phyloP scores from a whole-genome alignment of 2,113 vertebrate genomes.

The Numenius arquata region DNA sequence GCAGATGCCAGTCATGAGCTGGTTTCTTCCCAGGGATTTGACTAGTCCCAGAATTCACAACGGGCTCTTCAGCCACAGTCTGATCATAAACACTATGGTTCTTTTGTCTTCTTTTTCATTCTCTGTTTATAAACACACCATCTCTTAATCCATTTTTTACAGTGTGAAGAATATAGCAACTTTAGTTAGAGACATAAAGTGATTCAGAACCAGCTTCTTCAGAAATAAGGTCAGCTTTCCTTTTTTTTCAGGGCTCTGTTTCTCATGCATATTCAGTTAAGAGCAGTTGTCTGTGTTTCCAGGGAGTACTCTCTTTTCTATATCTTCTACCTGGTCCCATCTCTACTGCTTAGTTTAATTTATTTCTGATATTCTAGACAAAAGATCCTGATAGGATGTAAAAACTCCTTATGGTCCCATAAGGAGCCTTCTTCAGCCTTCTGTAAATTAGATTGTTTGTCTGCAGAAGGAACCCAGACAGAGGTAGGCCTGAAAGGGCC shows the following conservation, averaged over 20 bases:
- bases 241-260: not conserved
- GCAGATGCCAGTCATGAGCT: not conserved
- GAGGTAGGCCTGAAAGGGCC: not conserved
- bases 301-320: not conserved
- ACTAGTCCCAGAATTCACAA: not conserved
- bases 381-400: not conserved
- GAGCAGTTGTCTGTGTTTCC: not conserved
- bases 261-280: not conserved
- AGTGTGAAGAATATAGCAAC: not conserved
- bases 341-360: not conserved
- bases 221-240: not conserved
- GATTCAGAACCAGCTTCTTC: not conserved
- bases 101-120: not conserved
- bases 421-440: not conserved
- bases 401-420: not conserved
- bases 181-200: not conserved
- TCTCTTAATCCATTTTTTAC: not conserved
- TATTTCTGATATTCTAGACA: not conserved
- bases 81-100: not conserved
- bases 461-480: not conserved
- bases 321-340: not conserved
- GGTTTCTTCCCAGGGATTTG: not conserved
- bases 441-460: not conserved
- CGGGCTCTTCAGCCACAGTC: not conserved
- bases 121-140: not conserved